Evolutionary conservation across 2,888 invertebrate species (phyloP).

Genomic region (Sceliomorpha sp.): DNA sequence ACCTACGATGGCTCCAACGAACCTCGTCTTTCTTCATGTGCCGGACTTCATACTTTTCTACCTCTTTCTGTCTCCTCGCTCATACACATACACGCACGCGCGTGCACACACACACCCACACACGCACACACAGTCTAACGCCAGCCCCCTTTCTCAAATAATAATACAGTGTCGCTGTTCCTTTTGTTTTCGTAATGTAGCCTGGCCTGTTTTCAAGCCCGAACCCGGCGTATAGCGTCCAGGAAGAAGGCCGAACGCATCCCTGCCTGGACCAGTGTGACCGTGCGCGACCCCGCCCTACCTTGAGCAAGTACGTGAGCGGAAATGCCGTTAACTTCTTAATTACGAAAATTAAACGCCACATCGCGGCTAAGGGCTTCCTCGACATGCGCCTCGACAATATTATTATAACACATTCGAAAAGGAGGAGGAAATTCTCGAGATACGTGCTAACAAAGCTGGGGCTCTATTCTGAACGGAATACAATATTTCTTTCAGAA

Average conservation of each 20-base stretch:
- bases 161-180: conserved; percentile 64
- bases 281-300: conserved; percentile 38
- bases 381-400: conserved; percentile 34
- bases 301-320: conserved; percentile 9
- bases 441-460: no score
- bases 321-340: conserved; percentile 51
- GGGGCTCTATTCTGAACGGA: no score
- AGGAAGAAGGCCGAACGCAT: conserved; percentile 36
- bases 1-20: conserved; percentile 20
- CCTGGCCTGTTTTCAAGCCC: conserved; percentile 41
- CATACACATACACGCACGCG: conserved; percentile 1
- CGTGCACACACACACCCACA: no score
- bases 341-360: conserved; percentile 52
- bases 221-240: conserved; percentile 24
- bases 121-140: no score
- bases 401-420: conserved; percentile 26
- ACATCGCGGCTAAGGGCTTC: conserved; percentile 40
- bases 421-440: no score
- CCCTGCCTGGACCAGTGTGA: conserved; percentile 14
- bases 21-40: conserved; percentile 8
- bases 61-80: conserved; percentile 13
- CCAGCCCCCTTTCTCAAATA: conserved; percentile 61
- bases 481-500: no score
- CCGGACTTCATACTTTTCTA: not conserved
- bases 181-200: conserved; percentile 63